A percentile compares a stretch with the other conserved stretches of the same genome.
Conservation (phyloP, 1,140 invertebrate genomes). For the Danaus plexippus region DNA sequence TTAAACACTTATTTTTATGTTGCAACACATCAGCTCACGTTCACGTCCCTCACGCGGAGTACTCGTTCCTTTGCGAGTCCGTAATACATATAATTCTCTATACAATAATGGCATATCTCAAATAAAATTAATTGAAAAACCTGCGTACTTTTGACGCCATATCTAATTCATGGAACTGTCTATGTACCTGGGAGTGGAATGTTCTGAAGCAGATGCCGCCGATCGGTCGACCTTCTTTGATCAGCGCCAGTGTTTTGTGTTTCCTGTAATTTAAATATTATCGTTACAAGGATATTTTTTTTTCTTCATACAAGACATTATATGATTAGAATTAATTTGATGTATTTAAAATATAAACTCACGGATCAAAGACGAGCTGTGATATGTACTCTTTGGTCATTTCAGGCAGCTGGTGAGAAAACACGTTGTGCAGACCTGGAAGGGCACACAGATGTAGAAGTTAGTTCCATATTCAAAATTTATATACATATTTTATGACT, state of each 20-base stretch:
- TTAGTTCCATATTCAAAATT: neutral
- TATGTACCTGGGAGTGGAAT: conserved; percentile 82
- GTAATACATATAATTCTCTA: too few species aligned
- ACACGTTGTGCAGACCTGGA: conserved; percentile 92
- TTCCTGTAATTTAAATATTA: conserved; percentile 76
- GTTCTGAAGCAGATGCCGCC: conserved; percentile 98
- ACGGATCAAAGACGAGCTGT: conserved; percentile 96
- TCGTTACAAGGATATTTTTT: too few species aligned
- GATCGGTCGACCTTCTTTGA: conserved; percentile 94
- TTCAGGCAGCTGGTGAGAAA: conserved; percentile 94
- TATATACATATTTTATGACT: neutral
- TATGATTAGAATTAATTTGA: neutral
- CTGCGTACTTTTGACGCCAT: neutral
- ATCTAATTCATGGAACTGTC: neutral
- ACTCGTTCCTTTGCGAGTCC: too few species aligned
- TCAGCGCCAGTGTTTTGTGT: conserved; percentile 93
- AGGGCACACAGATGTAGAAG: conserved; percentile 8
- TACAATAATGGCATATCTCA: neutral
- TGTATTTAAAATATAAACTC: conserved; percentile 63
- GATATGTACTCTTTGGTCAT: conserved; percentile 99
- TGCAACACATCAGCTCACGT: too few species aligned
- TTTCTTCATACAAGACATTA: too few species aligned
- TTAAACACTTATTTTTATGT: too few species aligned
- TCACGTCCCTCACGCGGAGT: too few species aligned
- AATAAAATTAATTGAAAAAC: neutral